phyloP scores from a whole-genome alignment of 2,888 invertebrate species.

The Ophion costatus region DNA sequence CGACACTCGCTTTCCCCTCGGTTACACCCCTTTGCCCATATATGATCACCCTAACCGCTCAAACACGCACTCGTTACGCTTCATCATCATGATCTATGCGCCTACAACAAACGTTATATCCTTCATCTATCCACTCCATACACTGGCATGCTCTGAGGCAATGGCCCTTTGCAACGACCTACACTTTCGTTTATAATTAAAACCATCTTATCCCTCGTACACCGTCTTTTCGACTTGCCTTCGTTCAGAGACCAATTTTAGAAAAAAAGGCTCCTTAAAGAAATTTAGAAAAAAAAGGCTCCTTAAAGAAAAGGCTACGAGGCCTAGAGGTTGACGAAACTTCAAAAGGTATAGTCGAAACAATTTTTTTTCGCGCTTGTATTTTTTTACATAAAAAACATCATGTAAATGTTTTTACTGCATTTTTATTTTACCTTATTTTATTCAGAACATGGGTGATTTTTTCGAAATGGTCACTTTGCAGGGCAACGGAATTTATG shows the following conservation, averaged over 20 bases:
- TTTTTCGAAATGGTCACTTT: no score
- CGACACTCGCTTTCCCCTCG: slow-evolving; percentile 70
- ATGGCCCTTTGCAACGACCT: slow-evolving; percentile 15
- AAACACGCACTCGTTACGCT: slow-evolving; percentile 77
- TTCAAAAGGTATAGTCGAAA: no score
- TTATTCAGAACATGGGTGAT: no score
- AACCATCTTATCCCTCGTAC: slow-evolving; percentile 6
- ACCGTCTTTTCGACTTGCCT: slow-evolving; percentile 5
- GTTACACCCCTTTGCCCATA: slow-evolving; percentile 75
- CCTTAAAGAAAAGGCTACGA: no score
- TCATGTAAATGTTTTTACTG: no score
- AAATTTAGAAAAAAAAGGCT: no score
- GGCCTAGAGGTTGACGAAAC: no score
- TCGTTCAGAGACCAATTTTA: background rate
- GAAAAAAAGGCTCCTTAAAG: no score
- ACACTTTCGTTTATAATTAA: slow-evolving; percentile 26
- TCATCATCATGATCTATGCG: slow-evolving; percentile 79
- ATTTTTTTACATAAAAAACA: no score
- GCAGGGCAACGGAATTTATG: no score
- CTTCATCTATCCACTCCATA: slow-evolving; percentile 73
- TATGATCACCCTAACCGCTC: slow-evolving; percentile 76
- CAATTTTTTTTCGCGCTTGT: no score
- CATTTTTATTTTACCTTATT: no score
- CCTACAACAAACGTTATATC: slow-evolving; percentile 78
- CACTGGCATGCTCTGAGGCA: slow-evolving; percentile 3